Conservation (phyloP, 2,888 invertebrate genomes). For the Petrolisthes cinctipes region DNA sequence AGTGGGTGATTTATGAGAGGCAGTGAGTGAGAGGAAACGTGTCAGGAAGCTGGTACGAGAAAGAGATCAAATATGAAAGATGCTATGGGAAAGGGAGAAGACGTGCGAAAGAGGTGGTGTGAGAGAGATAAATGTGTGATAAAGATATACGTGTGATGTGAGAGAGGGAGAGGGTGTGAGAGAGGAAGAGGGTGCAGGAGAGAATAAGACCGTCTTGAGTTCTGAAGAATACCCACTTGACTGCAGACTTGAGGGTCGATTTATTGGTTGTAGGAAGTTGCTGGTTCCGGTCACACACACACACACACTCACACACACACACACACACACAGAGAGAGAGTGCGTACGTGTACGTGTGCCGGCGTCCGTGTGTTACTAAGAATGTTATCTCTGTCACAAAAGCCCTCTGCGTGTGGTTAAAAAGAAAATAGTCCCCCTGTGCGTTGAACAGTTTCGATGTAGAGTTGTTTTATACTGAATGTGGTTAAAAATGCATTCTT, state of each 20-base stretch:
- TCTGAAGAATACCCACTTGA: neutral
- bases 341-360: neutral
- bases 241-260: too few relatives aligned
- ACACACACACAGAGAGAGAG: neutral
- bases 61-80: neutral
- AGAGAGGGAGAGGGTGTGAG: neutral
- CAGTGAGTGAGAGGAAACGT: slow-evolving; percentile 6
- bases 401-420: too few relatives aligned
- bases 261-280: too few relatives aligned
- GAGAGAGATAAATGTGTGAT: neutral
- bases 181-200: neutral
- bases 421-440: too few relatives aligned
- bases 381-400: too few relatives aligned
- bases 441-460: too few relatives aligned
- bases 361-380: neutral
- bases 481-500: too few relatives aligned
- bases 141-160: neutral
- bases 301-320: neutral
- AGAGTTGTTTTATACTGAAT: too few relatives aligned
- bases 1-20: neutral
- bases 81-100: neutral
- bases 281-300: too few relatives aligned
- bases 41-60: neutral
- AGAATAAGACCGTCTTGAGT: neutral
- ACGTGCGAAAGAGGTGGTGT: neutral